Evolutionary conservation across 1,140 invertebrate species (phyloP), one percentile per base, ranked within the genome.

Genomic region (Drosophila yakuba): DNA sequence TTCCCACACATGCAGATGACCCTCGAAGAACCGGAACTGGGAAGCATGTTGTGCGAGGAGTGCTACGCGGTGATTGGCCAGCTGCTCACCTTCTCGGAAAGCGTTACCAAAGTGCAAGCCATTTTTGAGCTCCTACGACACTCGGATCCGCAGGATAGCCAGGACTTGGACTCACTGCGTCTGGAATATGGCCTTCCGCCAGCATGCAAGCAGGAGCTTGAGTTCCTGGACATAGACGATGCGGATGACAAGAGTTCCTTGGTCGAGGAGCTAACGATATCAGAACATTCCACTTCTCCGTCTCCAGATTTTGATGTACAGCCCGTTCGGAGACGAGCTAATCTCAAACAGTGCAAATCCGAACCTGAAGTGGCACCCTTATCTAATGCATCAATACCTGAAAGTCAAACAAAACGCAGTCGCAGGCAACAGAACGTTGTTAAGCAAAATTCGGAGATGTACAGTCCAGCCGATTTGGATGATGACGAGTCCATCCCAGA

Each of bases 71-170:
- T 57, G 4, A 45, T 85, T 36, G 56, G 25, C 25, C 59, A 78
- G 2, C 44, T 78, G 11, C n/a, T 66, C 0, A 38, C 44, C 10
- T 85, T 88, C 35, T 32, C 45, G 0, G 69, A 78, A 2, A 75
- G 45, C 51, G 66, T 85, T 7, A 78, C 55, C 20, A 91, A 88
- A 25, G 91, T 91, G 1, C 88, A 92, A 51, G 56, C 79, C 12
- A 76, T 92, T 14, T 92, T 83, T 20, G 69, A 74, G 55, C 48
- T 84, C 7, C 41, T 92, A 23, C 74, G 84, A 14, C 84, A 78
- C 48, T 47, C 60, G 6, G 81, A 86, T 8, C 28, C 66, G 6
- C 45, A 47, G 0, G 66, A 68, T 5, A 58, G 72, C 5, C 43
- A 78, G 10, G 74, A 85, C 25, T 39, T 82, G 6, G 4, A 2